These are phyloP conservation scores for Macroramphosus scolopax DNA, from an alignment of 2,797 vertebrate genomes.

Conservation along the genomic window DNA sequence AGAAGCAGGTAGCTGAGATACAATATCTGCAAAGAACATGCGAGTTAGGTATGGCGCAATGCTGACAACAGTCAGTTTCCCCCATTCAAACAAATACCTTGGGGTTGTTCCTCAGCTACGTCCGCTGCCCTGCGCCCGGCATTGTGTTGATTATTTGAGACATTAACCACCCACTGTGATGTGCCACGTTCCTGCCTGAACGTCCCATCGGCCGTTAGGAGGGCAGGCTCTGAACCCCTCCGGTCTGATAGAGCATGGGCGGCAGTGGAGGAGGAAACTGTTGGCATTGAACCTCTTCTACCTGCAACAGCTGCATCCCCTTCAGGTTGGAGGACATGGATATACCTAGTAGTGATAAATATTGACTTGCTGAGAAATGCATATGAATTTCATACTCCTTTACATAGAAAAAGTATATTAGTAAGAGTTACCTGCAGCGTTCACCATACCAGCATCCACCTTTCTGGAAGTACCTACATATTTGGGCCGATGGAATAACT, in stretches of 20 bases:
- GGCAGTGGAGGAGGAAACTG: constrained; percentile 28
- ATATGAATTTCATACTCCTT: not conserved
- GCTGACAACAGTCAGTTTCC: not conserved
- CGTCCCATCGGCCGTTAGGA: constrained; percentile 22
- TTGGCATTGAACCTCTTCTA: constrained; percentile 52
- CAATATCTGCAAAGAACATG: constrained; percentile 19
- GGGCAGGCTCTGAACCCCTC: constrained; percentile 67
- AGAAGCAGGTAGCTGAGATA: constrained; percentile 1
- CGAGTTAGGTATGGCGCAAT: not conserved
- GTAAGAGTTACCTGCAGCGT: constrained; percentile 77
- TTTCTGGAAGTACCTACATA: constrained; percentile 85
- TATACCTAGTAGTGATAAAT: constrained; percentile 70
- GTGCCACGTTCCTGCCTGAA: constrained; percentile 23
- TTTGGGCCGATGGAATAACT: constrained; percentile 48
- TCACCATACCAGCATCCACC: constrained; percentile 84
- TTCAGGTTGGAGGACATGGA: constrained; percentile 61
- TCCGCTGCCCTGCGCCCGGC: constrained; percentile 16
- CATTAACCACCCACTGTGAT: constrained; percentile 5
- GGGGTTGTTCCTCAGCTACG: constrained; percentile 59
- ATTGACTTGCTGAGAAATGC: not conserved
- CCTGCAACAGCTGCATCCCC: constrained; percentile 26
- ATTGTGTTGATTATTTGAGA: constrained; percentile 7
- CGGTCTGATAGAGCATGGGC: constrained; percentile 11
- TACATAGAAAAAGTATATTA: not conserved
- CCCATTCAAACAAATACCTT: constrained; percentile 38